These are phyloP conservation scores for Axea sp. DNA, from an alignment of 2,888 invertebrate genomes.

Conservation along the genomic window DNA sequence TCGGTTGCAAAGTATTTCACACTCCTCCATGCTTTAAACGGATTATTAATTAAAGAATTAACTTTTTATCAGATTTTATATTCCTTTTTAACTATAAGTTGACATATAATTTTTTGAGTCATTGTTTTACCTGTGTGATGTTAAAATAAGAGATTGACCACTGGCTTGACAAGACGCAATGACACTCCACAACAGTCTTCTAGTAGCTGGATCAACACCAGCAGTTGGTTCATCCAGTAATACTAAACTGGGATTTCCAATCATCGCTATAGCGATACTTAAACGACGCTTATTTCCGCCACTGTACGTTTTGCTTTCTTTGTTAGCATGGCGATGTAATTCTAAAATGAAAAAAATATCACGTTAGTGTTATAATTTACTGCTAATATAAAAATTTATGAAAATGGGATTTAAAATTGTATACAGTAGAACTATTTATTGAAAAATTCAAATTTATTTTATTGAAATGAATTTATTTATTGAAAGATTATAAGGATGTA, in stretches of 20 bases:
- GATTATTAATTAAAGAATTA: conserved; percentile 2
- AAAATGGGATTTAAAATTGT: too few species aligned
- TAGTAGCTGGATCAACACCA: conserved; percentile 85
- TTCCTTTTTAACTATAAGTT: too few species aligned
- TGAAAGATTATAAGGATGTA: too few species aligned
- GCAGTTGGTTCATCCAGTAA: conserved; percentile 88
- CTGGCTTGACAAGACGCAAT: conserved; percentile 80
- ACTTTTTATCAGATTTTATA: too few species aligned
- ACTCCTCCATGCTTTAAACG: conserved; percentile 92
- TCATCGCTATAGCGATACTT: conserved; percentile 85
- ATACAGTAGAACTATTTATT: too few species aligned
- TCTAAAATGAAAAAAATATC: too few species aligned
- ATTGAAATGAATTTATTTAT: too few species aligned
- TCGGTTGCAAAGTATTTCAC: conserved; percentile 89
- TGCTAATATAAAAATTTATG: too few species aligned
- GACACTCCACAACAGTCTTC: conserved; percentile 84
- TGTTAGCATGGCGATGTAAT: too few species aligned
- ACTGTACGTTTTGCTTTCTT: conserved; percentile 82
- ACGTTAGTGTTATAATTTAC: too few species aligned
- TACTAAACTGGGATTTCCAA: conserved; percentile 85
- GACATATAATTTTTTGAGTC: too few species aligned
- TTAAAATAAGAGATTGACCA: conserved; percentile 83
- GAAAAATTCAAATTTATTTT: too few species aligned
- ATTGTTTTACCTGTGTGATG: conserved; percentile 88
- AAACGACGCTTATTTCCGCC: conserved; percentile 90